These are phyloP conservation scores for Tetramorium alpestre DNA, from an alignment of 1,140 invertebrate species.

Conservation along the genomic window DNA sequence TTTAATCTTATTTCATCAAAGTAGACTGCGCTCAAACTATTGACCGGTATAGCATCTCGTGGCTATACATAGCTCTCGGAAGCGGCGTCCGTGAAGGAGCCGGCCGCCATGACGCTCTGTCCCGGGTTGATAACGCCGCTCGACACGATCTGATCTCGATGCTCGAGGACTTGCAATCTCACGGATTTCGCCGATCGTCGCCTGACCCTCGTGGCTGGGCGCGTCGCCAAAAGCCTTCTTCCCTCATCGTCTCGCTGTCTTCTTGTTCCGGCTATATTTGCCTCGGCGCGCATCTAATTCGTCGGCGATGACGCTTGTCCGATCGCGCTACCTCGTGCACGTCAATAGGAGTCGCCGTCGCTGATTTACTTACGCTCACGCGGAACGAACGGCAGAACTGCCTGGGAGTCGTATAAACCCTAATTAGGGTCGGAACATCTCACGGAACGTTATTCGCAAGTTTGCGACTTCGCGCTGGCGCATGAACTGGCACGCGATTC, in stretches of 20 bases:
- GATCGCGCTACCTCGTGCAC: conserved; percentile 32
- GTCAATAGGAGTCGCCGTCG: conserved; percentile 31
- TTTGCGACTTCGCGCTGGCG: background rate
- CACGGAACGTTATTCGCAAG: background rate
- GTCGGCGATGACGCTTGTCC: conserved; percentile 70
- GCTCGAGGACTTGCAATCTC: conserved; percentile 54
- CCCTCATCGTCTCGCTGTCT: conserved; percentile 67
- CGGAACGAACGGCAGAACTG: background rate
- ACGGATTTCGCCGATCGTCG: conserved; percentile 53
- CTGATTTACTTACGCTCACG: background rate
- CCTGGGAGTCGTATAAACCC: background rate
- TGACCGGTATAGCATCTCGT: conserved; percentile 10
- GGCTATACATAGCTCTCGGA: conserved; percentile 38
- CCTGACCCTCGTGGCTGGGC: conserved; percentile 69
- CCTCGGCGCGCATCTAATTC: conserved; percentile 66
- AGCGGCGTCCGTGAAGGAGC: background rate
- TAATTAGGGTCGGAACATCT: conserved; percentile 12
- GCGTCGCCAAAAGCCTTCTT: conserved; percentile 47
- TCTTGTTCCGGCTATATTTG: conserved; percentile 80
- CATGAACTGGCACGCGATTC: conserved; percentile 5
- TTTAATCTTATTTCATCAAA: conserved; percentile 57
- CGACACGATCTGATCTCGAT: conserved; percentile 10
- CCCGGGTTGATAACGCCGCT: conserved; percentile 18
- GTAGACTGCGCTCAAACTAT: conserved; percentile 53
- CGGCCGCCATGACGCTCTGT: background rate